A percentile compares a stretch with the other conserved stretches of the same genome.
Conservation (phyloP, 2,797 vertebrate species). For the Poliocrania exsul region DNA sequence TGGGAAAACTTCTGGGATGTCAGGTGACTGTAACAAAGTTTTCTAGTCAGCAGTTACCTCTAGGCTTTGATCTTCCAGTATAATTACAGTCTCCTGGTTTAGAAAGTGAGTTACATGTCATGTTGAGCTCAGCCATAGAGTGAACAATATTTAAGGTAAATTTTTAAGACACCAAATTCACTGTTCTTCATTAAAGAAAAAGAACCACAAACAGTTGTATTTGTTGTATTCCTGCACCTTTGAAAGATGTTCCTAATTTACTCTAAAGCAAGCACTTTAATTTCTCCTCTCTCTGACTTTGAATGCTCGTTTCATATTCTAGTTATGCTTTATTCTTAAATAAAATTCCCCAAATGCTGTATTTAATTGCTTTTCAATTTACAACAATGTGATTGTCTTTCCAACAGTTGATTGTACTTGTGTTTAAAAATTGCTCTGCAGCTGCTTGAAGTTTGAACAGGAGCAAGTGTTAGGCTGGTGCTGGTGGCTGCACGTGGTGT, state of each 20-base stretch:
- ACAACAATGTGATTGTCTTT: neutral
- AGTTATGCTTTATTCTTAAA: slow-evolving; percentile 22
- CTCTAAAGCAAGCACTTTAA: slow-evolving; percentile 6
- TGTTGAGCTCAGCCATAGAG: neutral
- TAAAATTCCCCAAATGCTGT: slow-evolving; percentile 31
- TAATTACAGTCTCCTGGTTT: neutral
- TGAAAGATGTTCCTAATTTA: neutral
- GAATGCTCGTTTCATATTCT: slow-evolving; percentile 30
- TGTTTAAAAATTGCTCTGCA: neutral
- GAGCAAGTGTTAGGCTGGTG: neutral
- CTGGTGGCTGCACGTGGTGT: fast-evolving
- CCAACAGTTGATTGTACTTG: fast-evolving
- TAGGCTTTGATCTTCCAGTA: slow-evolving; percentile 22
- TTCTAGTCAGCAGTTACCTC: slow-evolving; percentile 8
- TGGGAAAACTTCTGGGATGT: neutral
- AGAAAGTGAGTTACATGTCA: neutral
- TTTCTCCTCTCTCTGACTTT: slow-evolving; percentile 12
- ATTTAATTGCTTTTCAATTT: neutral
- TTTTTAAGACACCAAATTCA: neutral
- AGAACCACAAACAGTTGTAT: neutral
- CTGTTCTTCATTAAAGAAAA: neutral
- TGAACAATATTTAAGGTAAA: neutral
- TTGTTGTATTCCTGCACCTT: neutral
- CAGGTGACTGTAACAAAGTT: neutral
- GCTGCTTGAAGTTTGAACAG: neutral